phyloP scores from a whole-genome alignment of 2,797 vertebrate genomes.

The Serranus cabrilla region DNA sequence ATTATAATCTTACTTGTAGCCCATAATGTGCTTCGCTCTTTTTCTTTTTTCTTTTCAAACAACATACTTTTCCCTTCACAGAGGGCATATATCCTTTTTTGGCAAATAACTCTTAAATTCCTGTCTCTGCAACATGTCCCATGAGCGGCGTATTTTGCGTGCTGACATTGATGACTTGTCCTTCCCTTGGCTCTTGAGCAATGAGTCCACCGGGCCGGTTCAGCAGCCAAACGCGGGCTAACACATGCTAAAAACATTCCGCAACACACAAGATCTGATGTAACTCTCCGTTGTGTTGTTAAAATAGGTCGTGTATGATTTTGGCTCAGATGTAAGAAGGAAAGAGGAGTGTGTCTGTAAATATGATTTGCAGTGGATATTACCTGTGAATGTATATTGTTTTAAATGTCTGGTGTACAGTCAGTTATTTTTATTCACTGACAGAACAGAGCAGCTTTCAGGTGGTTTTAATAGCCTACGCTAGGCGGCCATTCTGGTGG shows the following conservation, averaged over 20 bases:
- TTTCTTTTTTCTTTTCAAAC: not conserved
- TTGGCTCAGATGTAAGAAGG: not conserved
- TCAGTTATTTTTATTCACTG: not conserved
- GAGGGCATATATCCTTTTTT: slow-evolving; percentile 7
- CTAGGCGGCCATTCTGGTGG: not conserved
- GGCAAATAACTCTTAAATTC: slow-evolving; percentile 1
- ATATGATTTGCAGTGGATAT: slow-evolving; percentile 14
- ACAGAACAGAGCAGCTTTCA: not conserved
- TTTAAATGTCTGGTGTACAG: not conserved
- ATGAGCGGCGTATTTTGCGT: slow-evolving; percentile 5
- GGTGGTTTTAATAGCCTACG: not conserved
- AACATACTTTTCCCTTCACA: not conserved
- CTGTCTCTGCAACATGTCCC: not conserved
- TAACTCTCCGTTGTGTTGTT: slow-evolving; percentile 37
- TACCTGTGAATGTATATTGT: not conserved
- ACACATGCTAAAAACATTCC: slow-evolving; percentile 48
- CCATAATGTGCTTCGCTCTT: slow-evolving; percentile 2
- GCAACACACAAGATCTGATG: slow-evolving; percentile 7
- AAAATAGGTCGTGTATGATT: not conserved
- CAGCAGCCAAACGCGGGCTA: slow-evolving; percentile 13
- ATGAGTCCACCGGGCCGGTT: slow-evolving; percentile 2
- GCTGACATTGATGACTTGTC: slow-evolving; percentile 29
- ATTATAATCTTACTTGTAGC: not conserved
- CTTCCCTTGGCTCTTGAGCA: slow-evolving; percentile 7
- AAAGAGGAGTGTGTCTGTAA: slow-evolving; percentile 1